Evolutionary conservation across 2,888 invertebrate genomes (phyloP), one percentile per base, ranked within the genome.

Genomic region (Drosophila imparisetae): DNA sequence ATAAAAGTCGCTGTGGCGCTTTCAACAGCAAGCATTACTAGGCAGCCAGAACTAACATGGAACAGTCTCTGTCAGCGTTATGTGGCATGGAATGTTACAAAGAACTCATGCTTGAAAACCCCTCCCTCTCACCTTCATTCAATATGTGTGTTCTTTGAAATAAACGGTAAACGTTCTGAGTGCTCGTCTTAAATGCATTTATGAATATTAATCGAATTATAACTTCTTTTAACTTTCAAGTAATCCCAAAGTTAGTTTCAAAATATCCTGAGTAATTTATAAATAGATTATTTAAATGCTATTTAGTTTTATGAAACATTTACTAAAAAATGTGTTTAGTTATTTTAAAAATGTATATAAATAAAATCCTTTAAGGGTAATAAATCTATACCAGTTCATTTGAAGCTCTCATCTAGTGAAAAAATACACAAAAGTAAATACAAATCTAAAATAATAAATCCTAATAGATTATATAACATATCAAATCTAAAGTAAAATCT

Each of bases 21-120:
- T 78, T 80, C 45, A 45, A 78, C 78, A 78, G 78, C 61, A 59
- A 21, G 62, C 48, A 64, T 49, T 80, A 78, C 78, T 78, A 61
- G 78, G 78, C 78, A 65, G 52, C 15, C 78, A 78, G 80, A 80
- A 78, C 42, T 67, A 30, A 18, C 11, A 59, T 68, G 69, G 11
- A 34, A 38, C 55, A n/a, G 45, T 45, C 45, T 45, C 45, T 45
- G 24, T 29, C 27, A 18, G 65, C 21, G 29, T 3, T 45, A 42
- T 57, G 29, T 40, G 10, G 29, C 38, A 38, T 8, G 57, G 30
- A 66, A 63, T 77, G 75, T 77, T 77, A 66, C 53, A 42, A 27
- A n/a, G 13, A 70, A 30, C 36, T 54, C 36, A 49, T n/a, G 32
- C n/a, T 27, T 48, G n/a, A 32, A 27, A 38, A 24, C 30, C 29